These are phyloP conservation scores for Stratiomys singularior DNA, from an alignment of 2,888 invertebrate species.

Conservation along the genomic window DNA sequence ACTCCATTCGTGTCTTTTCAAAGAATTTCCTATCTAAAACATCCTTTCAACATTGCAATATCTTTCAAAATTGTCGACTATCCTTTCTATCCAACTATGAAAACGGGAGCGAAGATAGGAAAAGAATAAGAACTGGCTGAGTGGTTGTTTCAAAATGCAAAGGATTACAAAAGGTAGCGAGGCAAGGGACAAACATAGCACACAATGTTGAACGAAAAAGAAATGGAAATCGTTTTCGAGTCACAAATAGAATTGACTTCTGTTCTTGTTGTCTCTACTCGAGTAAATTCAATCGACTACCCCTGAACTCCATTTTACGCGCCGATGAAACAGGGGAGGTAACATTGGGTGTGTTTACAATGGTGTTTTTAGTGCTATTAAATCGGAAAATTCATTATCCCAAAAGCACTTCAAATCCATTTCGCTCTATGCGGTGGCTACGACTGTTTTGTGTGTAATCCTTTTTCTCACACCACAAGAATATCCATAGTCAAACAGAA, in stretches of 20 bases:
- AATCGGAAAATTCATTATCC: slow-evolving; percentile 55
- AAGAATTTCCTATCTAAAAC: slow-evolving; percentile 23
- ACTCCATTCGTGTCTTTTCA: not conserved
- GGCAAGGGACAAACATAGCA: not conserved
- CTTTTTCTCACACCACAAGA: not conserved
- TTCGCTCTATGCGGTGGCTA: slow-evolving; percentile 52
- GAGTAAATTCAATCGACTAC: not conserved
- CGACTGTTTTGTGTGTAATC: slow-evolving; percentile 22
- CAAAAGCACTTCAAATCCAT: slow-evolving; percentile 56
- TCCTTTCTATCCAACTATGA: not conserved
- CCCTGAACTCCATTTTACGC: not conserved
- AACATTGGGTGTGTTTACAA: not conserved
- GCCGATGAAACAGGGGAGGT: not conserved
- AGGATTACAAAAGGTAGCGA: slow-evolving; percentile 23
- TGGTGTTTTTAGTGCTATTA: slow-evolving; percentile 45
- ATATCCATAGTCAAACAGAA: too few species aligned
- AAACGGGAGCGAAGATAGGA: not conserved
- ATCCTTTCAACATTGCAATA: slow-evolving; percentile 29
- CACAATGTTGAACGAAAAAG: not conserved
- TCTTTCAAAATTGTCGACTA: slow-evolving; percentile 6
- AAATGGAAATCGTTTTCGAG: not conserved
- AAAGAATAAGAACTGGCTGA: not conserved
- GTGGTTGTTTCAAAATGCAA: not conserved
- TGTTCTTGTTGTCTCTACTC: slow-evolving; percentile 39
- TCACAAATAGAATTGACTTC: slow-evolving; percentile 30